Evolutionary conservation across 2,888 invertebrate genomes (phyloP).

Genomic region (Yponomeuta sedellus): DNA sequence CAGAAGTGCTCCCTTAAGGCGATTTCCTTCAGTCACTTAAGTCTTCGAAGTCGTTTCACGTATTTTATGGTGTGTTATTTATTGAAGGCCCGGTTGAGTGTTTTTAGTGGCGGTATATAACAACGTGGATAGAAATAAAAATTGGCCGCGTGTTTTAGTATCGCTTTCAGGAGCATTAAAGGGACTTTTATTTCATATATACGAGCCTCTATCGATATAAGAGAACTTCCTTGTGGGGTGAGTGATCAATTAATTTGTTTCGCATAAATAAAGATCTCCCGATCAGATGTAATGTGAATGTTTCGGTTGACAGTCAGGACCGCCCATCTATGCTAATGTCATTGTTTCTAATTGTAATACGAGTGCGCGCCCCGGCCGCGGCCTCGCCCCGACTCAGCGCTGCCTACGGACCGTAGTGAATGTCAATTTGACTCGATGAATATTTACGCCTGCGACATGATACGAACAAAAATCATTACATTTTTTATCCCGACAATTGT

Average conservation of each 20-base stretch:
- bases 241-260: constrained; percentile 3
- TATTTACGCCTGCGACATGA: constrained; percentile 37
- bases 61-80: constrained; percentile 15
- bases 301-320: constrained; percentile 67
- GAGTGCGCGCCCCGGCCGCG: constrained; percentile 56
- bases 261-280: not conserved
- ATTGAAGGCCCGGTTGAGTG: constrained; percentile 10
- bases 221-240: not conserved
- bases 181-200: not conserved
- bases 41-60: constrained; percentile 26
- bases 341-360: constrained; percentile 62
- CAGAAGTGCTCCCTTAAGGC: constrained; percentile 30
- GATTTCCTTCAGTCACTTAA: constrained; percentile 29
- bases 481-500: constrained; percentile 7
- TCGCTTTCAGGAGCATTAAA: not conserved
- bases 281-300: constrained; percentile 57
- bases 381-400: constrained; percentile 37
- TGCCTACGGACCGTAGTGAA: constrained; percentile 33
- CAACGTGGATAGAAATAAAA: constrained; percentile 13
- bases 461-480: constrained; percentile 5
- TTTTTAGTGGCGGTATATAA: constrained; percentile 11
- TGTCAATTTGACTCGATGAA: constrained; percentile 61
- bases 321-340: constrained; percentile 71
- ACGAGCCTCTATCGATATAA: not conserved
- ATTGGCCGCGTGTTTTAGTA: constrained; percentile 8